These are phyloP conservation scores for Omphaloscelis lunosa DNA, from an alignment of 2,888 invertebrate species.

Conservation along the genomic window DNA sequence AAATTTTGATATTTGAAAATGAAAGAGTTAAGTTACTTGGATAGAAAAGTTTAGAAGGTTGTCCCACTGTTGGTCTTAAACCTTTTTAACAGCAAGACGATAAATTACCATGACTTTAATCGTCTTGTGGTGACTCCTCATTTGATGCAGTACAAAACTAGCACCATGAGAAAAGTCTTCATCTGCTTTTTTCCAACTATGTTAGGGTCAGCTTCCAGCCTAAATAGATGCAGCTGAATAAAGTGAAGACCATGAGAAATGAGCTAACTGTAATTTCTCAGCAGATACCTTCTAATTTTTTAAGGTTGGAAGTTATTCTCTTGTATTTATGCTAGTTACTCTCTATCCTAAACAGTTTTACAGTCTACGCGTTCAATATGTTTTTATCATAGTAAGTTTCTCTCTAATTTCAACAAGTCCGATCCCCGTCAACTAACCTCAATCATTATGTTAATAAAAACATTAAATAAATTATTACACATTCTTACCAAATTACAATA, in stretches of 20 bases:
- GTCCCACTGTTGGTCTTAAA: background rate
- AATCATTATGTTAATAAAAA: slow-evolving; percentile 49
- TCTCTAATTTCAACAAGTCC: background rate
- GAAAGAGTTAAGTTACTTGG: too few species aligned
- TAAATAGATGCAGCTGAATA: background rate
- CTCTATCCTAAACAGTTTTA: background rate
- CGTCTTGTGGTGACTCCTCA: background rate
- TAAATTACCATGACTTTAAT: background rate
- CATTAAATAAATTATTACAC: slow-evolving; percentile 50
- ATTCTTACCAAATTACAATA: slow-evolving; percentile 55
- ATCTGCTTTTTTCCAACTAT: background rate
- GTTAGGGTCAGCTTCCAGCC: background rate
- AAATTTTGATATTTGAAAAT: background rate
- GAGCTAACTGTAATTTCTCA: background rate
- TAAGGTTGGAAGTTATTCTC: background rate
- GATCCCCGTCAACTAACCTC: background rate
- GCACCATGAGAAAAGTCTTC: background rate
- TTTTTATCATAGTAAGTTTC: background rate
- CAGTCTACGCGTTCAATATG: background rate
- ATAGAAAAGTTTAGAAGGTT: background rate
- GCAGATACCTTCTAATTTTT: background rate
- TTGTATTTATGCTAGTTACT: background rate
- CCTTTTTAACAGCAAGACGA: background rate
- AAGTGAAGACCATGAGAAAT: background rate
- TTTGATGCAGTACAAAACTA: background rate